phyloP scores from a whole-genome alignment of 2,113 vertebrate genomes.

The Atherinomorus stipes region DNA sequence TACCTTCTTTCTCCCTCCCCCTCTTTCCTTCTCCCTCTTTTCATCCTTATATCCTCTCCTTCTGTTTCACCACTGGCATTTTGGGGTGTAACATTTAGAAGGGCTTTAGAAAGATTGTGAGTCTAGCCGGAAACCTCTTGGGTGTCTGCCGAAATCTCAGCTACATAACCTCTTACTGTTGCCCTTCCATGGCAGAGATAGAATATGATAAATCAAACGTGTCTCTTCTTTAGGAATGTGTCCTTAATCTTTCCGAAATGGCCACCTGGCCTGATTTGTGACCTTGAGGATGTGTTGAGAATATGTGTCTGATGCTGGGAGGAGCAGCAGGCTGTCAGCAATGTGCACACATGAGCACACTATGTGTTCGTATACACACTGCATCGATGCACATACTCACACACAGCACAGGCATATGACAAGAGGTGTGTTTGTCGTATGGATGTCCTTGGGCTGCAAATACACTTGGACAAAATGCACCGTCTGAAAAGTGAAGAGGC shows the following conservation, averaged over 20 bases:
- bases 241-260: slow-evolving; percentile 73
- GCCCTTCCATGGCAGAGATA: slow-evolving; percentile 40
- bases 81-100: slow-evolving; percentile 39
- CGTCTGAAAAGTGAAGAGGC: slow-evolving; percentile 45
- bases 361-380: neutral
- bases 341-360: slow-evolving; percentile 17
- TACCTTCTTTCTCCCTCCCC: slow-evolving; percentile 8
- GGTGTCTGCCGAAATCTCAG: slow-evolving; percentile 19
- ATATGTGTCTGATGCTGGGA: slow-evolving; percentile 40
- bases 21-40: slow-evolving; percentile 21
- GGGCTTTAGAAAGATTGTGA: slow-evolving; percentile 27
- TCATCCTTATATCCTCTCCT: slow-evolving; percentile 14
- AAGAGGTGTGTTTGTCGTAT: slow-evolving; percentile 15
- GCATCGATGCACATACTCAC: neutral
- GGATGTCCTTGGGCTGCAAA: slow-evolving; percentile 66
- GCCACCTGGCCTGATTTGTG: slow-evolving; percentile 78
- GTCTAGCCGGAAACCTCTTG: slow-evolving; percentile 31
- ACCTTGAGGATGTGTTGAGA: slow-evolving; percentile 74
- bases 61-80: slow-evolving; percentile 38
- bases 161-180: slow-evolving; percentile 30
- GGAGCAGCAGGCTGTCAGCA: slow-evolving; percentile 41
- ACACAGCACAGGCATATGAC: slow-evolving; percentile 35
- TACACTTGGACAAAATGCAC: slow-evolving; percentile 4
- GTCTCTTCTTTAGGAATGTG: slow-evolving; percentile 67
- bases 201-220: slow-evolving; percentile 65